Percentiles rank a stretch among this genome's conserved stretches.
phyloP scores from a whole-genome alignment of 2,113 vertebrate species.

The Gopherus evgoodei region DNA sequence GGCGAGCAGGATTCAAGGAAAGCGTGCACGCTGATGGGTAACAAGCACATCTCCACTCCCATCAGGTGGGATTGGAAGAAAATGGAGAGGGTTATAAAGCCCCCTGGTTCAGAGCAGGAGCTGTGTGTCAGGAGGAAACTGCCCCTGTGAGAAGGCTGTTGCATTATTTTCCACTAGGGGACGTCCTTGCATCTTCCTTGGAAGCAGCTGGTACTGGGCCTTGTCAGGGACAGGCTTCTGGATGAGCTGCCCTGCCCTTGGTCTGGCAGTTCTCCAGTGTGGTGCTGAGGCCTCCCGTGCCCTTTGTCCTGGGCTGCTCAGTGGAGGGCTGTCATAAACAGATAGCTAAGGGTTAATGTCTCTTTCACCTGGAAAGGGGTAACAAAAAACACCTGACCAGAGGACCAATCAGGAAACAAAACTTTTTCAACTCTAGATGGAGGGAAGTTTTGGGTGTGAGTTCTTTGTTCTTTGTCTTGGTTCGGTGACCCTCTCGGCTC shows the following conservation, averaged over 20 bases:
- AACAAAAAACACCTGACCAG: no score
- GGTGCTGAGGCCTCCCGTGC: not conserved
- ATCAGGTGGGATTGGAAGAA: not conserved
- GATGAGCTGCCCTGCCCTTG: not conserved
- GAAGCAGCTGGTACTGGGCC: not conserved
- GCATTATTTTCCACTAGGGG: not conserved
- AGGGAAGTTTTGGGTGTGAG: no score
- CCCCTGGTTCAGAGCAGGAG: not conserved
- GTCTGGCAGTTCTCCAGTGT: not conserved
- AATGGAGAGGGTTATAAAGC: not conserved
- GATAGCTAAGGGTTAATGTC: no score
- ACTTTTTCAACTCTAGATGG: no score
- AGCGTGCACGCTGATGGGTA: no score
- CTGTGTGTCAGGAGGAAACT: not conserved
- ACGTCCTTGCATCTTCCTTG: not conserved
- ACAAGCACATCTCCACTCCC: not conserved
- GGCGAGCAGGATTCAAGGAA: no score
- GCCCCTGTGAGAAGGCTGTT: not conserved
- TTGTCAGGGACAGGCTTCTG: not conserved
- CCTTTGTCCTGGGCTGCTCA: rapidly evolving
- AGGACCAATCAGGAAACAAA: no score
- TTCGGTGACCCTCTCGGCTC: no score
- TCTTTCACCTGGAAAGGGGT: no score
- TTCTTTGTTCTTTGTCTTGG: no score
- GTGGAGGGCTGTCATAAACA: not conserved